Conservation (phyloP, 2,113 vertebrate species). For the Psephotus haematonotus region DNA sequence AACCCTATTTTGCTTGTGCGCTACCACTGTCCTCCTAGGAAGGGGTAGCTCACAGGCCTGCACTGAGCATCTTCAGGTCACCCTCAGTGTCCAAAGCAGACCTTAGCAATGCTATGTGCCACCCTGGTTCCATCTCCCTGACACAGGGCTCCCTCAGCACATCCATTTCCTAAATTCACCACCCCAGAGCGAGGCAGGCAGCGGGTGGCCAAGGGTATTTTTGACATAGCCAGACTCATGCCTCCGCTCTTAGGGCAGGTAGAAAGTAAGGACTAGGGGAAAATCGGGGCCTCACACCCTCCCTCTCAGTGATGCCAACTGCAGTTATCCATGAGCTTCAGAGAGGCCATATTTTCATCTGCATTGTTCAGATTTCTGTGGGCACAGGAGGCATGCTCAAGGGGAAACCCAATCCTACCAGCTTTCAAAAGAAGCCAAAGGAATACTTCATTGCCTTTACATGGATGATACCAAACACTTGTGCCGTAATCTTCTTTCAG, state of each 20-base stretch:
- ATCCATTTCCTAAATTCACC: background rate
- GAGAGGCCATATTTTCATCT: background rate
- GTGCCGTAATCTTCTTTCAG: background rate
- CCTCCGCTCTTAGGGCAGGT: background rate
- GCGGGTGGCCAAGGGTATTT: background rate
- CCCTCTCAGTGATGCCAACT: background rate
- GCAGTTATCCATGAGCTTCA: background rate
- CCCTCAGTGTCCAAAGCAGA: background rate
- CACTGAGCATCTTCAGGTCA: background rate
- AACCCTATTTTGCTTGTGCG: no score
- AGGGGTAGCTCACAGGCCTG: background rate
- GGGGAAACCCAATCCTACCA: background rate
- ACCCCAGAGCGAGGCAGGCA: background rate
- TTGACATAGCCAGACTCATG: background rate
- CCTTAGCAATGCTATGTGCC: background rate
- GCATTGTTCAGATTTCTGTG: background rate
- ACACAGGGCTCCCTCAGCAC: background rate
- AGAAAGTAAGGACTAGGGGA: background rate
- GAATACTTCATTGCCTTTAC: background rate
- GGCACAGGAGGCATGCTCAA: background rate
- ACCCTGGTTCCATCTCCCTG: accelerated
- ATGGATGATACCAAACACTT: background rate
- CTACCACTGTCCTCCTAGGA: background rate
- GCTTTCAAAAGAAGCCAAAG: background rate
- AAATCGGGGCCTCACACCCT: background rate